Base-by-base conservation (phyloP, 2,113 vertebrate genomes). In the Gavialis gangeticus region DNA sequence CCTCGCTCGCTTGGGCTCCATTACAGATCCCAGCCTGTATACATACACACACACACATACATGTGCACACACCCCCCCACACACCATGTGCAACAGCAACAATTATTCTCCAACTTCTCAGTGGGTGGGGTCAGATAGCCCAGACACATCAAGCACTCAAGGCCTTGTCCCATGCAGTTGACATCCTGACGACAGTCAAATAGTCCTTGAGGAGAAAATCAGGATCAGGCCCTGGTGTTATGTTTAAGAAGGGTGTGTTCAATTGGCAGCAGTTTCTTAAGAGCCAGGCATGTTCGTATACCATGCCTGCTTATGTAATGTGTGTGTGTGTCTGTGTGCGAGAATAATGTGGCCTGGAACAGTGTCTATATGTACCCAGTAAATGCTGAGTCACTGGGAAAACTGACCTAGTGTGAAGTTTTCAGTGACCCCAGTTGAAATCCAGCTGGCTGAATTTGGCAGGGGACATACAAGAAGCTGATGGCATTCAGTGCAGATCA, bases 401-500 rank as follows among this genome's bases (percentile, higher is more conserved):
- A 73, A 73, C 6, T 12, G 34, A 21, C 21, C 37, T 13, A 8
- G 11, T 18, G 13, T 54, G 24, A 46, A 37, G 13, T 6, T 73
- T 46, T 34, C 71, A 24, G 7, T 25, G 21, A 22, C 14, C 71
- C 37, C 13, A 13, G 37, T 54, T 73, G n/a, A 67, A 67, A 67
- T 30, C 30, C 1, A 0, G 55, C 54, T 5, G 1, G 11, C 83
- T 82, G 93, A 95, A 85, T 92, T 87, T 4, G 8, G 59, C 91
- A 18, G 82, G 0, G 1, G 87, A 71, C 95, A 91, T 95, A 93
- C 87, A 80, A 91, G 58, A 93, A 86, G 84, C 89, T 19, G 75
- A 77, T 95, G 59, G 89, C 66, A 91, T 79, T 87, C 10, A n/a
- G n/a, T 66, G n/a, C 91, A 84, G 89, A 90, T 89, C 91, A 1